Evolutionary conservation across 2,113 vertebrate species (phyloP), one percentile per base, ranked within the genome.

Genomic region (Indri indri): DNA sequence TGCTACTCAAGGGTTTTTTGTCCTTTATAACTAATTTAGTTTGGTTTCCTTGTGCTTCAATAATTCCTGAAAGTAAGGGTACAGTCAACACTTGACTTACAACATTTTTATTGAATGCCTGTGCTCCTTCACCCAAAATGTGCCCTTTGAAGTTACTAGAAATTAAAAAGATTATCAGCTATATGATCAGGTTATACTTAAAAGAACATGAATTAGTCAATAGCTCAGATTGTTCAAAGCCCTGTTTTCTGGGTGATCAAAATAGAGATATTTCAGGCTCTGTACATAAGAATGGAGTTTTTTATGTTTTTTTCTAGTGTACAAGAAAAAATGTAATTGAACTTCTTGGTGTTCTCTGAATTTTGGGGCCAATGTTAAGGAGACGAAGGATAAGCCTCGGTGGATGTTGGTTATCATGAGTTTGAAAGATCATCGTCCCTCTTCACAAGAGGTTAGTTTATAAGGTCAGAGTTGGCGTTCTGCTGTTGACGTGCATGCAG

Each of bases 271-370:
- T 45, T 96, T 97, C 96, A 97, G 88, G 63, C 93, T 94, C 47
- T 6, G 59, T 90, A 6, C 45, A 84, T 94, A 96, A 97, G 95
- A 65, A 70, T 98, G 90, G 97, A 93, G 98, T 98, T 71, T 77
- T 88, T 86, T 87, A 85, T 8, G 59, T 22, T 34, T 90, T 90
- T 91, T 96, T 76, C 88, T 98, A 86, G 30, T 90, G 92, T 97
- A 95, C 45, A 94, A 95, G 95, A 98, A 93, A 97, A 98, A 92
- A 70, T 76, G 45, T 97, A 97, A 97, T 91, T 95, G 93, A 96
- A 97, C 93, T 97, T 98, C 96, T 98, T 6, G 79, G 63, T 94
- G 61, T 73, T 95, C 50, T 96, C 92, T 97, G 93, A 96, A 97
- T 96, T 97, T 97, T 96, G 95, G 96, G 82, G 37, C 52, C 90